Evolutionary conservation across 1,140 invertebrate genomes (phyloP).

Genomic region (Rhagoletis pomonella): DNA sequence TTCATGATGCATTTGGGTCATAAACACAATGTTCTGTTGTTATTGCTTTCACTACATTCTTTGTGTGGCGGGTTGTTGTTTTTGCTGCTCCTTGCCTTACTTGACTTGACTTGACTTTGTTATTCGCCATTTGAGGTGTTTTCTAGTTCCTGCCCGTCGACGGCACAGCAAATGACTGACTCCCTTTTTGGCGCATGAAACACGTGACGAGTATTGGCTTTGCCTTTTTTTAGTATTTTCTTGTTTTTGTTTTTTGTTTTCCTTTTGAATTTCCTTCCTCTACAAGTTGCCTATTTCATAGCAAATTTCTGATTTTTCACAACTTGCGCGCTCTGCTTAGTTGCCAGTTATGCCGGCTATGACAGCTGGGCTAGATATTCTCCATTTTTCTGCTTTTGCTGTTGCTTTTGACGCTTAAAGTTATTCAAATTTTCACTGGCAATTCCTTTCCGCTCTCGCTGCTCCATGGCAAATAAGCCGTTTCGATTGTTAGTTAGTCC

Average conservation of each 20-base stretch:
- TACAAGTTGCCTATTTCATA: not conserved
- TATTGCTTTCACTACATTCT: not conserved
- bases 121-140: conserved; percentile 25
- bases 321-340: not conserved
- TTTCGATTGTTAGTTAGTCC: conserved; percentile 8
- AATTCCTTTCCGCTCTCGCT: not conserved
- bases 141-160: not conserved
- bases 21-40: conserved; percentile 63
- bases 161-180: too few relatives aligned
- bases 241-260: not conserved
- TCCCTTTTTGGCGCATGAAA: not conserved
- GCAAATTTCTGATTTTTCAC: conserved; percentile 16
- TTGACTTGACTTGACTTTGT: conserved; percentile 36
- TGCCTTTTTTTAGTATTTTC: not conserved
- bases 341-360: not conserved
- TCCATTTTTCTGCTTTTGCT: not conserved
- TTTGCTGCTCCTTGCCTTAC: not conserved
- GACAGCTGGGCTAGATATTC: not conserved
- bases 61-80: conserved; percentile 2
- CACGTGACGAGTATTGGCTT: not conserved
- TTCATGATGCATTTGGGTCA: conserved; percentile 73
- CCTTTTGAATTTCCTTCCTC: too few relatives aligned
- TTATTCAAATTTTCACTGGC: not conserved
- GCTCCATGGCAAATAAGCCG: not conserved
- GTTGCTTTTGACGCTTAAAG: not conserved